Percentiles rank a stretch among this genome's conserved stretches.
Conservation (phyloP, 2,888 invertebrate species). For the Empis stercorea region DNA sequence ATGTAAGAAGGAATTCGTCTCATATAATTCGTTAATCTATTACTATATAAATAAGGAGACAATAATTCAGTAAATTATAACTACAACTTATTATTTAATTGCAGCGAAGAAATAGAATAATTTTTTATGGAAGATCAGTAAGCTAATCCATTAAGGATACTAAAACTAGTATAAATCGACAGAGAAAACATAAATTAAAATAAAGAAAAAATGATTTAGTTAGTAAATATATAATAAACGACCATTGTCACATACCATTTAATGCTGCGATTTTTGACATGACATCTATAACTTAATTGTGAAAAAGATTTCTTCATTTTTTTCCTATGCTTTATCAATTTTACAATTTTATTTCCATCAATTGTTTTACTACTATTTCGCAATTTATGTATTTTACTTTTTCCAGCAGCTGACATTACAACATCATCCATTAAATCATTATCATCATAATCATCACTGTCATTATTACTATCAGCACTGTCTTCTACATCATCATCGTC, state of each 20-base stretch:
- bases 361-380: background rate
- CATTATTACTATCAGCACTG: background rate
- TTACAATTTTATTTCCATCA: background rate
- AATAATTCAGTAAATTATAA: too few species aligned
- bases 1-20: too few species aligned
- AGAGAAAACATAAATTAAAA: too few species aligned
- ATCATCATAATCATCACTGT: constrained; percentile 1
- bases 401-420: background rate
- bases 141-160: too few species aligned
- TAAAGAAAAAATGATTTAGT: background rate
- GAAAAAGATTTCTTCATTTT: background rate
- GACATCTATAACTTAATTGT: background rate
- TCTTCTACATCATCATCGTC: background rate
- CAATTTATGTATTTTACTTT: background rate
- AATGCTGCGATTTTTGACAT: background rate
- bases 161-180: too few species aligned
- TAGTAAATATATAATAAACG: background rate
- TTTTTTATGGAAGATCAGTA: too few species aligned
- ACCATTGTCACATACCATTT: background rate
- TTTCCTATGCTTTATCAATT: background rate
- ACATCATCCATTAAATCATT: constrained; percentile 1
- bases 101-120: too few species aligned
- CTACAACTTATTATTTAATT: too few species aligned
- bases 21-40: too few species aligned
- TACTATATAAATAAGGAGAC: too few species aligned